A percentile compares a stretch with the other conserved stretches of the same genome.
phyloP scores from a whole-genome alignment of 2,888 invertebrate genomes.

The Digitonthophagus gazella region DNA sequence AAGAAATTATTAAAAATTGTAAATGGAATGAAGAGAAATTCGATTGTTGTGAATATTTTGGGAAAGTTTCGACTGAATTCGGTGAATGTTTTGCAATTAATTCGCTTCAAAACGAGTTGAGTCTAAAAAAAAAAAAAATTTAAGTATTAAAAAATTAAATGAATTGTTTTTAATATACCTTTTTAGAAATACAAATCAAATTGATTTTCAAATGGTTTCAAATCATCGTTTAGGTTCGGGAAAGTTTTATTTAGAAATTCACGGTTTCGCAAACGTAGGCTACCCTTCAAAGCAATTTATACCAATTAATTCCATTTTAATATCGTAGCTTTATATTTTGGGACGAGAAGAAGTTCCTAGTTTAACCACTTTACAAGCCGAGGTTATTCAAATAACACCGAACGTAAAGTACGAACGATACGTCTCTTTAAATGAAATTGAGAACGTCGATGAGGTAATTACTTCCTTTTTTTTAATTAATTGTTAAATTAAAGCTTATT shows the following conservation, averaged over 20 bases:
- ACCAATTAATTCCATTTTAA: neutral
- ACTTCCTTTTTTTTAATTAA: neutral
- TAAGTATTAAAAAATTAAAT: conserved; percentile 4
- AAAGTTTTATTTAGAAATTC: conserved; percentile 55
- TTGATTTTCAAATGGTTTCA: conserved; percentile 60
- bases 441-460: conserved; percentile 62
- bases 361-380: conserved; percentile 63
- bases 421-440: conserved; percentile 57
- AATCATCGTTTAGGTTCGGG: conserved; percentile 66
- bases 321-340: conserved; percentile 59
- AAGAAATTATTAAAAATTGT: conserved; percentile 58
- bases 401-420: conserved; percentile 54
- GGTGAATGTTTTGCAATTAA: conserved; percentile 68
- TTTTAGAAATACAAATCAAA: conserved; percentile 50
- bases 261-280: conserved; percentile 55
- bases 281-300: neutral
- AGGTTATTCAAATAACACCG: conserved; percentile 59
- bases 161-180: conserved; percentile 3
- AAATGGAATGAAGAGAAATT: conserved; percentile 62
- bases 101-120: conserved; percentile 59
- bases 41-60: conserved; percentile 66
- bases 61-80: conserved; percentile 64
- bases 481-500: too few species aligned
- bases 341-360: conserved; percentile 70
- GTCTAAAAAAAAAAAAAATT: conserved; percentile 35